phyloP scores from a whole-genome alignment of 2,797 vertebrate genomes.

The Craterocephalus amniculus region DNA sequence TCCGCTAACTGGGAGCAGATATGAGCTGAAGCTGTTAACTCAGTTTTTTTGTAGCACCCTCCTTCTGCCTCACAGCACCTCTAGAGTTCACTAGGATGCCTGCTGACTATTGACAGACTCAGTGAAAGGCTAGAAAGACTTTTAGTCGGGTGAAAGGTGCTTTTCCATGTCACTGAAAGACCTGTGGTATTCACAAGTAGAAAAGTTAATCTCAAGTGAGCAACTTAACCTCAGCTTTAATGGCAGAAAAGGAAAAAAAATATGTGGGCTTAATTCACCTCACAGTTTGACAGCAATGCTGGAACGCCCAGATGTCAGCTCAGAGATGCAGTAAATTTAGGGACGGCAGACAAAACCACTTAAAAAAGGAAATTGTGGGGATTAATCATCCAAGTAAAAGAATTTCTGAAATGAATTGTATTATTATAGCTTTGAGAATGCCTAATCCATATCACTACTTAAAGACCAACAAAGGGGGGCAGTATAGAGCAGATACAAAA shows the following conservation, averaged over 20 bases:
- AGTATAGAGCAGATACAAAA: slow-evolving; percentile 71
- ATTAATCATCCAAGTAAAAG: slow-evolving; percentile 8
- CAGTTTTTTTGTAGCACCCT: slow-evolving; percentile 19
- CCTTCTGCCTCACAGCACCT: slow-evolving; percentile 18
- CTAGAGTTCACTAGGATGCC: slow-evolving; percentile 32
- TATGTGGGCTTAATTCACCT: slow-evolving; percentile 38
- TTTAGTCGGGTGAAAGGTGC: slow-evolving; percentile 29
- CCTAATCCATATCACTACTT: slow-evolving; percentile 43
- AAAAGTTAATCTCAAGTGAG: slow-evolving; percentile 33
- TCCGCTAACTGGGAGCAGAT: slow-evolving; percentile 38
- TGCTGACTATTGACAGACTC: slow-evolving; percentile 36
- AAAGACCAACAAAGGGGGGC: slow-evolving; percentile 74
- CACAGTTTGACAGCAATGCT: slow-evolving; percentile 43
- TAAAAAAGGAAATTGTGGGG: slow-evolving; percentile 29
- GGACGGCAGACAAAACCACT: slow-evolving; percentile 17
- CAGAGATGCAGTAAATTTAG: slow-evolving; percentile 20
- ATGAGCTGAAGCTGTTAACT: slow-evolving; percentile 19
- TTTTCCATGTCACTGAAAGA: slow-evolving; percentile 43
- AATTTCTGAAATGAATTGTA: slow-evolving; percentile 1
- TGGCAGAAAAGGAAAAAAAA: slow-evolving; percentile 32
- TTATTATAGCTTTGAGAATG: slow-evolving; percentile 17
- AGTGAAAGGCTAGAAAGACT: slow-evolving; percentile 18
- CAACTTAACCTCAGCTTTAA: slow-evolving; percentile 32
- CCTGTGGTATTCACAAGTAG: slow-evolving; percentile 40
- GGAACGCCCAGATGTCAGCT: slow-evolving; percentile 9